phyloP scores from a whole-genome alignment of 1,140 invertebrate genomes.

The Drosophila rhopaloa region DNA sequence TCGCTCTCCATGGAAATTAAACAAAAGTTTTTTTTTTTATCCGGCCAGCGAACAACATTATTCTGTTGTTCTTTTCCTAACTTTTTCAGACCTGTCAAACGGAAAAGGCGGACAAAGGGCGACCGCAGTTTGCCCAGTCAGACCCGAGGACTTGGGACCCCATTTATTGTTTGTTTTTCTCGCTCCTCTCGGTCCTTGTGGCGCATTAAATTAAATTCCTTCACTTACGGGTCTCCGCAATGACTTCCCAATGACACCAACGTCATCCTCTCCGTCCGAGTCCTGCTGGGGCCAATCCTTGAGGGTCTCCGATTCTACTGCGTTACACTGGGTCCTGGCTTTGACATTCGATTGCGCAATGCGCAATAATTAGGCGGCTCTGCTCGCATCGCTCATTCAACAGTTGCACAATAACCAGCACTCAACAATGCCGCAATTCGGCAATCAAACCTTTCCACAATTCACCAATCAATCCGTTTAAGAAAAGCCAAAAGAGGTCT shows the following conservation, averaged over 20 bases:
- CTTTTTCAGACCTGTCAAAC: conserved; percentile 49
- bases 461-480: conserved; percentile 28
- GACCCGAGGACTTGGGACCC: conserved; percentile 2
- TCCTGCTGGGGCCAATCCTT: conserved; percentile 26
- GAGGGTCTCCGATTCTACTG: conserved; percentile 12
- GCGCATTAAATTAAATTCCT: conserved; percentile 56
- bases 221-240: conserved; percentile 40
- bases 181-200: conserved; percentile 12
- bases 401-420: conserved; percentile 55
- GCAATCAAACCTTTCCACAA: conserved; percentile 8
- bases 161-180: conserved; percentile 47
- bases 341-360: conserved; percentile 72
- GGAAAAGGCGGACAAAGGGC: conserved; percentile 30
- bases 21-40: conserved; percentile 64
- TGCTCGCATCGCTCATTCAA: conserved; percentile 54
- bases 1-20: conserved; percentile 63
- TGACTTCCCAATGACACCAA: conserved; percentile 51
- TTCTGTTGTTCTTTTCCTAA: conserved; percentile 53
- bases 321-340: conserved; percentile 13
- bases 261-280: conserved; percentile 34
- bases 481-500: conserved; percentile 30
- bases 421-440: conserved; percentile 28
- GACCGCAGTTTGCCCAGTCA: conserved; percentile 30
- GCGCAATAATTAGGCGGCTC: conserved; percentile 66
- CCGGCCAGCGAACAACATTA: conserved; percentile 46